Conservation (phyloP, 2,888 invertebrate species). For the Periphyllus acericola region DNA sequence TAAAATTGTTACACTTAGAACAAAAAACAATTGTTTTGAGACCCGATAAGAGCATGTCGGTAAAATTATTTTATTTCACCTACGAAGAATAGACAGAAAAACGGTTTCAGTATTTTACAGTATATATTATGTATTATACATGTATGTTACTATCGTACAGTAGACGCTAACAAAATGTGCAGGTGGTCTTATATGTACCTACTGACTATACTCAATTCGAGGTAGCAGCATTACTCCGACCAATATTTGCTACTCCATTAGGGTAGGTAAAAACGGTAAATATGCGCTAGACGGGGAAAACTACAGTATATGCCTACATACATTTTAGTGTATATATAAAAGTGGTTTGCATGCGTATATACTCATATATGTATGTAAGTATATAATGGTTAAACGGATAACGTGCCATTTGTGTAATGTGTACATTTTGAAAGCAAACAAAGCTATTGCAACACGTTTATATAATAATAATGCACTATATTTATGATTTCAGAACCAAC, state of each 20-base stretch:
- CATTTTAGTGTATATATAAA: not conserved
- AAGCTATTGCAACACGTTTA: not conserved
- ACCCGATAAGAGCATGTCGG: not conserved
- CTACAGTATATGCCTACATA: not conserved
- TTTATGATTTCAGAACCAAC: not conserved
- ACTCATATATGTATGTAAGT: not conserved
- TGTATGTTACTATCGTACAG: not conserved
- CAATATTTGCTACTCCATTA: slow-evolving; percentile 54
- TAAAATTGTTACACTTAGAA: not conserved
- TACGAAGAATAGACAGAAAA: not conserved
- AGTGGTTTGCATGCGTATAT: not conserved
- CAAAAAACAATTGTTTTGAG: not conserved
- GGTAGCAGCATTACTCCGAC: not conserved
- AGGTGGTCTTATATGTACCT: not conserved
- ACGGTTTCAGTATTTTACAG: not conserved
- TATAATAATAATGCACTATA: not conserved
- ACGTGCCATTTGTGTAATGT: slow-evolving; percentile 7
- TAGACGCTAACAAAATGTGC: not conserved
- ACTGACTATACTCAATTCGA: not conserved
- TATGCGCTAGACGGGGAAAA: not conserved
- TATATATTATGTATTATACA: not conserved
- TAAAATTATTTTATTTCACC: not conserved
- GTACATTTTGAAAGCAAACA: slow-evolving; percentile 38
- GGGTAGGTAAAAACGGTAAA: slow-evolving; percentile 18
- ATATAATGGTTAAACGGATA: slow-evolving; percentile 25